Base-by-base conservation (phyloP, 2,113 vertebrate species). In the Pseudopodoces humilis region DNA sequence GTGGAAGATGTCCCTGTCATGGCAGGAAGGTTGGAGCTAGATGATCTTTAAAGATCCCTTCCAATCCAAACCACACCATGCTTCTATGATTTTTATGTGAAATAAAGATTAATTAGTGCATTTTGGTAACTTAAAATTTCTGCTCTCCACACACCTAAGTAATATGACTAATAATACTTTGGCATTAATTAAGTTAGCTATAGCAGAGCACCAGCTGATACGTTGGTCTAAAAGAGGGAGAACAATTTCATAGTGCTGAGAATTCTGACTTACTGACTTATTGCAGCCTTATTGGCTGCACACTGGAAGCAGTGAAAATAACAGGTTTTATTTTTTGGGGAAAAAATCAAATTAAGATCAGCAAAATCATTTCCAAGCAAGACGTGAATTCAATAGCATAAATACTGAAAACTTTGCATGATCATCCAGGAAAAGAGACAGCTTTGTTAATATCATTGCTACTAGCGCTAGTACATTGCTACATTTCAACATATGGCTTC, bases 371-470 rank as follows among this genome's bases (percentile, higher is more conserved):
- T 91, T 96, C 90, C 88, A 93, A 90, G 68, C 22, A 83, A 94
- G 90, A 74, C 2, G 4, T 67, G 62, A 92, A 83, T 90, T 85
- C 75, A 93, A 56, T 78, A 88, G 43, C 49, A 86, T 83, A 84
- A 93, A 93, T 91, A 93, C 47, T 60, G 71, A 92, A 96, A 94
- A 92, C 83, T 86, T 80, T 83, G 37, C 56, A 72, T 79, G 80
- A 85, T 91, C 67, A 93, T 86, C 49, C 68, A 87, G 83, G 71
- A 86, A 88, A 89, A 96, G 83, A 96, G 88, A 94, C 88, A 81
- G 88, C 81, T 92, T 94, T 94, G 81, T 91, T 86, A 94, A 95
- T 95, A 91, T 79, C 88, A 62, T 86, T 92, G 72, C 89, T 95
- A 78, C 93, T 41, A 88, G 82, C 23, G 20, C 81, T 60, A 83